Evolutionary conservation across 1,140 invertebrate species (phyloP).

Genomic region (Ditylenchus dipsaci): DNA sequence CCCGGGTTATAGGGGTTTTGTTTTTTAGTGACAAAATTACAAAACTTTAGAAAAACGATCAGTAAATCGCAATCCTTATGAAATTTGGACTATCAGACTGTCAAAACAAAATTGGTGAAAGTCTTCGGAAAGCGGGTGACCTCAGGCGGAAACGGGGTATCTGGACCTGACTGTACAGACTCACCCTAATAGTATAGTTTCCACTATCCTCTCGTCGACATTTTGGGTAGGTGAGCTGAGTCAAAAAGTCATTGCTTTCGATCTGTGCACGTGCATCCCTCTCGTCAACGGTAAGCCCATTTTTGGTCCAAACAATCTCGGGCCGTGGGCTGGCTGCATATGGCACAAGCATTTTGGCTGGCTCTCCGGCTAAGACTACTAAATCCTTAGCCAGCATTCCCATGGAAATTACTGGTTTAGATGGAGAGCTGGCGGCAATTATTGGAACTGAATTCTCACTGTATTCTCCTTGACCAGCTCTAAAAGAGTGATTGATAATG

Average conservation of each 20-base stretch:
- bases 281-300: conserved; percentile 74
- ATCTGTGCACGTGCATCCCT: conserved; percentile 76
- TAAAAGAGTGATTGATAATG: not conserved
- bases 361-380: conserved; percentile 38
- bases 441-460: conserved; percentile 85
- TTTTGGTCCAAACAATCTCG: conserved; percentile 76
- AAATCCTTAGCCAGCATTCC: conserved; percentile 42
- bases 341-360: conserved; percentile 65
- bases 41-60: no score
- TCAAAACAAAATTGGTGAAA: no score
- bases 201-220: conserved; percentile 84
- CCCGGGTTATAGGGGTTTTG: no score
- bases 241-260: conserved; percentile 75
- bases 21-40: no score
- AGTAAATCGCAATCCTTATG: no score
- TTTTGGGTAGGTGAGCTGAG: conserved; percentile 77
- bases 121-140: no score
- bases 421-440: conserved; percentile 76
- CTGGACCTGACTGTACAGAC: no score
- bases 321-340: conserved; percentile 73
- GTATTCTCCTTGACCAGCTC: conserved; percentile 82
- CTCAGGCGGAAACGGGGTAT: no score
- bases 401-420: conserved; percentile 60
- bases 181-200: conserved; percentile 82
- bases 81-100: no score